Conservation (phyloP, 2,888 invertebrate species). For the Ypsolopha sequella region DNA sequence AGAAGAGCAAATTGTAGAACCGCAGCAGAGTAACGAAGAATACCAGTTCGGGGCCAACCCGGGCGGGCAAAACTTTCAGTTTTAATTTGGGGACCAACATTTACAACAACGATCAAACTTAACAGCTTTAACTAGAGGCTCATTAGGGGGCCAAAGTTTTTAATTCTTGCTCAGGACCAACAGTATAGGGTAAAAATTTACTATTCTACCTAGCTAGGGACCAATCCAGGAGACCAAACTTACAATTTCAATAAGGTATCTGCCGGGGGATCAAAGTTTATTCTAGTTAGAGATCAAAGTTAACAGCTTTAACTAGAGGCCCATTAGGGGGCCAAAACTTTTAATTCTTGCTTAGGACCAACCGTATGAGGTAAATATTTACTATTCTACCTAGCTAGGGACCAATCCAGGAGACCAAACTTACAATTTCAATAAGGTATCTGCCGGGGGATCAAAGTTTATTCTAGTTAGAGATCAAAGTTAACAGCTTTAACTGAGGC, state of each 20-base stretch:
- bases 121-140: too few species aligned
- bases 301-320: too few species aligned
- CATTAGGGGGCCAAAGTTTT: neutral
- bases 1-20: conserved; percentile 41
- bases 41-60: conserved; percentile 34
- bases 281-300: neutral
- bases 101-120: too few species aligned
- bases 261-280: neutral
- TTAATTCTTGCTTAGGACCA: neutral
- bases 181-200: neutral
- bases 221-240: too few species aligned
- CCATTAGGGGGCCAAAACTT: too few species aligned
- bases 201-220: neutral
- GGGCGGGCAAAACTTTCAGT: too few species aligned
- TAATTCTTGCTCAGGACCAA: neutral
- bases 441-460: neutral
- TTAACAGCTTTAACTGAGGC: too few species aligned
- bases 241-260: neutral
- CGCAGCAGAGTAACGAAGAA: conserved; percentile 30
- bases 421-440: neutral
- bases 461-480: neutral
- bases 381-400: neutral
- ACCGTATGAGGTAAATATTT: neutral
- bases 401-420: too few species aligned
- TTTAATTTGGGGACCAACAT: too few species aligned